A percentile compares a stretch with the other conserved stretches of the same genome.
Evolutionary conservation across 2,797 vertebrate genomes (phyloP).

Genomic region (Etheostoma nigrum): DNA sequence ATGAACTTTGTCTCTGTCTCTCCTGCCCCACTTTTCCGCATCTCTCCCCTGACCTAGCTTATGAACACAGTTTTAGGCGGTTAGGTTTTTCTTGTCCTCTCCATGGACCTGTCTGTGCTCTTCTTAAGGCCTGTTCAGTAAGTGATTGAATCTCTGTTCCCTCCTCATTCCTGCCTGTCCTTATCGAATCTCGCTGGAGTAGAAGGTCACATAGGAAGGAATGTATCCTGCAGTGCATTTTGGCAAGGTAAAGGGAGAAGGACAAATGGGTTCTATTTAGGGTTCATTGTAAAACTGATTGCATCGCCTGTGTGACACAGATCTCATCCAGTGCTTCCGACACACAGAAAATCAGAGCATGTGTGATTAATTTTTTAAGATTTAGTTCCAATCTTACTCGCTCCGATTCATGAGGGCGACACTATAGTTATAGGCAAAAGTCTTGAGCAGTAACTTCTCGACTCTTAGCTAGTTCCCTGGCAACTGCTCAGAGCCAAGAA

Average conservation of each 20-base stretch:
- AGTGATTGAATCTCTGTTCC: constrained; percentile 59
- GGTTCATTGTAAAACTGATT: constrained; percentile 56
- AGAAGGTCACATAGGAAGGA: constrained; percentile 69
- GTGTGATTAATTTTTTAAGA: constrained; percentile 28
- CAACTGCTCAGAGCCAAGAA: constrained; percentile 19
- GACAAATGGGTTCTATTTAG: constrained; percentile 61
- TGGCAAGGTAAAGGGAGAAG: constrained; percentile 53
- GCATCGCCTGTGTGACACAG: constrained; percentile 43
- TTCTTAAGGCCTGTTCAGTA: constrained; percentile 30
- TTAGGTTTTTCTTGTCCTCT: constrained; percentile 19
- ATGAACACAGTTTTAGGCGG: constrained; percentile 21
- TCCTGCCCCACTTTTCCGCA: constrained; percentile 59
- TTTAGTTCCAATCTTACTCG: constrained; percentile 12
- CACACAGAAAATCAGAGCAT: constrained; percentile 50
- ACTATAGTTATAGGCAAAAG: constrained; percentile 5
- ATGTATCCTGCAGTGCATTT: constrained; percentile 34
- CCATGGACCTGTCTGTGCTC: constrained; percentile 15
- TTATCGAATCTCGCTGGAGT: constrained; percentile 66
- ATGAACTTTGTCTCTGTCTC: constrained; percentile 39
- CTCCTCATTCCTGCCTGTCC: constrained; percentile 52
- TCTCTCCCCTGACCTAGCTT: constrained; percentile 40
- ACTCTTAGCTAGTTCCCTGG: constrained; percentile 14
- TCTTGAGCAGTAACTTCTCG: constrained; percentile 12
- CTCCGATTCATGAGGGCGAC: not conserved
- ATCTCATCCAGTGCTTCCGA: constrained; percentile 43